Evolutionary conservation across 2,113 vertebrate genomes (phyloP).

Genomic region (Hepsetus odoe): DNA sequence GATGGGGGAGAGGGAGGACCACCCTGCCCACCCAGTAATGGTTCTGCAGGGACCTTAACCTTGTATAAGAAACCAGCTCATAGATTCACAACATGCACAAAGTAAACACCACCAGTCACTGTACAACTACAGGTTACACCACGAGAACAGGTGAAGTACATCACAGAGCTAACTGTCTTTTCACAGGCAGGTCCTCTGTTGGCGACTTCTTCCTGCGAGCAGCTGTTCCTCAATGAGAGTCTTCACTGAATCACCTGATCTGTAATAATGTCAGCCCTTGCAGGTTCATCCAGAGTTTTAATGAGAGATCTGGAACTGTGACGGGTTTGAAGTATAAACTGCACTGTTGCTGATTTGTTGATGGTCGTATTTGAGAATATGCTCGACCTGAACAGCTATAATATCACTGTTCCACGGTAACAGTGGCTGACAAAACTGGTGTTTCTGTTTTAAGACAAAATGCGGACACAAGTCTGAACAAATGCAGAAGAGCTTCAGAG

Average conservation of each 20-base stretch:
- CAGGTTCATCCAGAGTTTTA: background rate
- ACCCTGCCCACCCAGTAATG: too few species aligned
- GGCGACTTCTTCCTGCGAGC: background rate
- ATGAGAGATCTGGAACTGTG: background rate
- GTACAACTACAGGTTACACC: background rate
- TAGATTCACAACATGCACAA: background rate
- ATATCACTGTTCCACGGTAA: too few species aligned
- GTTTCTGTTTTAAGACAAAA: too few species aligned
- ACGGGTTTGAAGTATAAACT: background rate
- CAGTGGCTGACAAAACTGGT: too few species aligned
- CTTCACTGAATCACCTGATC: background rate
- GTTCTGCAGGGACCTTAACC: too few species aligned
- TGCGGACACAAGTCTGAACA: too few species aligned
- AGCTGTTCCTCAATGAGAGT: background rate
- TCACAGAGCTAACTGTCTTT: slow-evolving; percentile 53
- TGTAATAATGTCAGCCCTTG: background rate
- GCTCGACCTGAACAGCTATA: background rate
- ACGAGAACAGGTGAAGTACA: slow-evolving; percentile 34
- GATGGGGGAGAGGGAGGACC: too few species aligned
- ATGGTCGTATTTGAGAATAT: background rate
- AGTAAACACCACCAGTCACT: background rate
- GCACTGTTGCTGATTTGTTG: background rate
- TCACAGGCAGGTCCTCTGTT: slow-evolving; percentile 52
- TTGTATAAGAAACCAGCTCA: slow-evolving; percentile 10
- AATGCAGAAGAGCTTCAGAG: too few species aligned